Evolutionary conservation across 92 coral and sea anemone species (phyloP), one percentile per base, ranked within the genome.

Genomic region (Porites rus): DNA sequence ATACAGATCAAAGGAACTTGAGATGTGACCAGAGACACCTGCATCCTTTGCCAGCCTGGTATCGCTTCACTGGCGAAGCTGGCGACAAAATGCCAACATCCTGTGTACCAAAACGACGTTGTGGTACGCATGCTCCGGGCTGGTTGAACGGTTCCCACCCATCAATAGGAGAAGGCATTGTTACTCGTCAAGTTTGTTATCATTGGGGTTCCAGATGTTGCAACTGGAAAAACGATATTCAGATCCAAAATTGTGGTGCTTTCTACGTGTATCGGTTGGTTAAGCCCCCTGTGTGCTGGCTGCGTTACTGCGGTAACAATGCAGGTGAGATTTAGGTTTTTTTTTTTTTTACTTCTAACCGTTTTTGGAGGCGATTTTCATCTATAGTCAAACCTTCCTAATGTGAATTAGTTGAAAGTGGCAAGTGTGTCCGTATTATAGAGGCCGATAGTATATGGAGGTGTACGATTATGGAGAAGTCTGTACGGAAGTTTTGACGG

Each of bases 61-160:
- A 80, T 63, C 84, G 84, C 14, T 18, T 80, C 6, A 11, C 1
- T 5, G 84, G 75, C 1, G 22, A 10, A 10, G 38, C 50, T 19
- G 84, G 84, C 7, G 51, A 51, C 13, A 16, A 1, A n/a, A 80
- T 80, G 2, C 74, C 84, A 11, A 53, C 46, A 4, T 11, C 2
- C 0, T 80, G 84, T 10, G 75, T 67, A 4, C 64, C 63, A 31
- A 67, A 21, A 21, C 66, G 52, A 1, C 74, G 84, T 4, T 80
- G 84, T 19, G 84, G 84, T 51, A 52, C 84, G 43, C 74, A 80
- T 20, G 75, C 84, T 80, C 84, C 84, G 16, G 84, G 84, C 8
- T 80, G 84, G 84, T 19, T 80, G 20, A 51, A 66, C 14, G 84
- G 75, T 1, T 16, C 52, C 0, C 65, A 80, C 51, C 84, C 84